phyloP scores from a whole-genome alignment of 2,797 vertebrate species.

The Pipistrellus pipistrellus region DNA sequence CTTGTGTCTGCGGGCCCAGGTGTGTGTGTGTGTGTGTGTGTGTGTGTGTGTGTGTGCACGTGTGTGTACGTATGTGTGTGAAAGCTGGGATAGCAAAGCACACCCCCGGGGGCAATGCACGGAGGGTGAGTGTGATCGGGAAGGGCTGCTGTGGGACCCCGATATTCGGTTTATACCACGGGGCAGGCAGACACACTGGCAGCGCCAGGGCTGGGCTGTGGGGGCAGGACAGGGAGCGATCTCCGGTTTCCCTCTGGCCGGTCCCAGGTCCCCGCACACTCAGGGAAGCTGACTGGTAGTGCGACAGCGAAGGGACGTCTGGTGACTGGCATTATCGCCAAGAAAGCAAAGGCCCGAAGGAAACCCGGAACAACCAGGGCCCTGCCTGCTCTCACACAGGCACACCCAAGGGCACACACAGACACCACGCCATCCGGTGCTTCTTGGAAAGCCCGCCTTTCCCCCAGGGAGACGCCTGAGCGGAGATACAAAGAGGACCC shows the following conservation, averaged over 20 bases:
- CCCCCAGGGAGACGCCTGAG: conserved; percentile 23
- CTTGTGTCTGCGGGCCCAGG: background rate
- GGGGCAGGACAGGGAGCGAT: background rate
- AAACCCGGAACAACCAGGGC: background rate
- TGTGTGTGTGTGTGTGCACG: no score
- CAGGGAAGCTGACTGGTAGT: background rate
- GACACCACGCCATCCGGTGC: background rate
- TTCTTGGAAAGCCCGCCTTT: conserved; percentile 10
- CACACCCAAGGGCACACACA: accelerated
- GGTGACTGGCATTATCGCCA: background rate
- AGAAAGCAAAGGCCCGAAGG: background rate
- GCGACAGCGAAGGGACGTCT: accelerated
- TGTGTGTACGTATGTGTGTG: background rate
- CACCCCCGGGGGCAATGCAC: accelerated
- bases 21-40: background rate
- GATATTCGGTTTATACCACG: accelerated
- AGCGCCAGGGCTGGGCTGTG: background rate
- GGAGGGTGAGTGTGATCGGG: background rate
- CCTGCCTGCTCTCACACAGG: accelerated
- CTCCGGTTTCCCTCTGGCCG: background rate
- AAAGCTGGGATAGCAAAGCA: background rate
- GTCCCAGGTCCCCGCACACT: background rate
- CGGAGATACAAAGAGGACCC: conserved; percentile 25
- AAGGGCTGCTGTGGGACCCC: background rate
- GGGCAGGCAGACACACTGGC: background rate